Conservation (phyloP, 2,888 invertebrate species). For the Parnassius apollo region DNA sequence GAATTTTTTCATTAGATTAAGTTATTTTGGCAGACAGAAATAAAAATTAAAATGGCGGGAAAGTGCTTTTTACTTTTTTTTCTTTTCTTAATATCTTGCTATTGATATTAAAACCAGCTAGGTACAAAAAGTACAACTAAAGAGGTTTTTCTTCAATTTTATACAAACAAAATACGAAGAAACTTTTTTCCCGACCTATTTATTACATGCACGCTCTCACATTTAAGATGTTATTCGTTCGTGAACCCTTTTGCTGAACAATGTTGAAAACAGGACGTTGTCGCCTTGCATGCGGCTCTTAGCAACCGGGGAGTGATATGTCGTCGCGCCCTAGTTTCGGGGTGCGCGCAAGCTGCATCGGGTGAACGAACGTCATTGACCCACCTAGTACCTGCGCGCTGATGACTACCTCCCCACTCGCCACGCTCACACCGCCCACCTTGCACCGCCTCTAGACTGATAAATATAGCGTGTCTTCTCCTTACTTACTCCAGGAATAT, state of each 20-base stretch:
- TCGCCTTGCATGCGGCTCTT: constrained; percentile 25
- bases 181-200: too few relatives aligned
- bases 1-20: too few relatives aligned
- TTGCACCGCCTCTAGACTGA: constrained; percentile 41
- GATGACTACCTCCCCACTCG: constrained; percentile 31
- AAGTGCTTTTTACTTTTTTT: too few relatives aligned
- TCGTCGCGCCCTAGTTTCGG: constrained; percentile 66
- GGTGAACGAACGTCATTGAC: constrained; percentile 74
- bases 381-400: constrained; percentile 62
- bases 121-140: too few relatives aligned
- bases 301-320: constrained; percentile 39
- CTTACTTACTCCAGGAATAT: constrained; percentile 47
- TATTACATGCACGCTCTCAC: constrained; percentile 1
- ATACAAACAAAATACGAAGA: too few relatives aligned
- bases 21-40: too few relatives aligned
- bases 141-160: too few relatives aligned
- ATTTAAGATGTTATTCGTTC: constrained; percentile 1
- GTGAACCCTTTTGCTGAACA: constrained; percentile 6
- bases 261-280: constrained; percentile 18
- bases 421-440: constrained; percentile 29
- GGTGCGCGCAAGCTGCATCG: constrained; percentile 55
- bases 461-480: constrained; percentile 55
- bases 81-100: too few relatives aligned
- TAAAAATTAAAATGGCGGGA: too few relatives aligned
- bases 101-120: too few relatives aligned